Evolutionary conservation across 2,113 vertebrate species (phyloP), one percentile per base, ranked within the genome.

Genomic region (Bubo scandiacus): DNA sequence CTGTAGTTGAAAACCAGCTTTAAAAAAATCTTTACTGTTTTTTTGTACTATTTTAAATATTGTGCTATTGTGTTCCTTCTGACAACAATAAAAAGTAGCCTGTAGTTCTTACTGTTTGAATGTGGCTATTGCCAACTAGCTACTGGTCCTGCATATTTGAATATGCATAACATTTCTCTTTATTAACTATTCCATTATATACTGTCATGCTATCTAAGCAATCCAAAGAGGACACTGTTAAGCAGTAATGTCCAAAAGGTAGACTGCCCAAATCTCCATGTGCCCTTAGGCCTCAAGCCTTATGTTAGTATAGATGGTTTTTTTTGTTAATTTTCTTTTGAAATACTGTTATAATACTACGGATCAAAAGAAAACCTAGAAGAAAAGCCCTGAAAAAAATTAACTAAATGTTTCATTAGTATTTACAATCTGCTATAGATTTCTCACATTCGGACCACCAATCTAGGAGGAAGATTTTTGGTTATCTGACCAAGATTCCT

Each of bases 21-120:
- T 12, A 30, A 43, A 55, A 65, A 75, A 71, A 38, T 19, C 2
- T 57, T 36, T 61, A n/a, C 1, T 40, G 0, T 1, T 1, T 51
- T 66, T 65, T 49, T 11, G 18, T 27, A 15, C 5, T 66, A 6
- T 61, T 86, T 72, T 11, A 52, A 70, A 57, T 47, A 45, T 15
- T 52, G 2, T 93, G 15, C 8, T 73, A 17, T 42, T 58, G 7
- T 68, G 23, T 49, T 77, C 34, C 25, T 79, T 94, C 38, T 89
- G 43, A 52, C 19, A 85, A 27, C 34, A 71, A 43, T 23, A 73
- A 61, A 65, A 86, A 67, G 18, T 15, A 86, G 4, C 15, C 20
- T 42, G 5, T 25, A 66, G 45, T 47, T 34, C 36, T 42, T 77
- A 52, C 17, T 58, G 26, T 57, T 74, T 86, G 55, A 63, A 45